phyloP scores from a whole-genome alignment of 2,113 vertebrate species.

The Campylomormyrus numenius region DNA sequence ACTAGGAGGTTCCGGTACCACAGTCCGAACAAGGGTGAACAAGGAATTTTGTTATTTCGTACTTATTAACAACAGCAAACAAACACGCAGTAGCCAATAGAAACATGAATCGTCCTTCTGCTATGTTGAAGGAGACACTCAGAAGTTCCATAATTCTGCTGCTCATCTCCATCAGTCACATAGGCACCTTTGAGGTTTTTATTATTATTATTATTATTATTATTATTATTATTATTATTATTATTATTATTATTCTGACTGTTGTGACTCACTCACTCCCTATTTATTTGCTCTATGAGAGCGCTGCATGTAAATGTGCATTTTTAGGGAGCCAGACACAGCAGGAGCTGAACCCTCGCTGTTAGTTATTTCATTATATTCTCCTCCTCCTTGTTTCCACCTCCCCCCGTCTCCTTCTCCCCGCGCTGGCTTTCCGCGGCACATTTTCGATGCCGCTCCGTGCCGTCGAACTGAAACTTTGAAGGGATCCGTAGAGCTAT shows the following conservation, averaged over 20 bases:
- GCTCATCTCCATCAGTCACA: background rate
- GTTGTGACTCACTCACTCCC: background rate
- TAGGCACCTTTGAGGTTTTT: background rate
- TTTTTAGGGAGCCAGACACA: background rate
- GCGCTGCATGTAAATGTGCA: background rate
- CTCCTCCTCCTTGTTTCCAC: background rate
- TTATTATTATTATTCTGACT: background rate
- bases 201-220: background rate
- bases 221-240: background rate
- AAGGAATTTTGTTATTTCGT: background rate
- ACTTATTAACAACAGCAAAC: background rate
- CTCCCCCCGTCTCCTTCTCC: background rate
- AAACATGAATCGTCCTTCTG: background rate
- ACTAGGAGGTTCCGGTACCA: background rate
- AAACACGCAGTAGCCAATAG: background rate
- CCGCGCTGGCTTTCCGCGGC: background rate
- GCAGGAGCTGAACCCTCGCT: background rate
- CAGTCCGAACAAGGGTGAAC: background rate
- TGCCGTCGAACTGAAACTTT: background rate
- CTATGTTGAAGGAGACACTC: background rate
- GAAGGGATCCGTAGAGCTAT: conserved; percentile 2
- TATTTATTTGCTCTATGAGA: background rate
- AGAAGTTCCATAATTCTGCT: background rate
- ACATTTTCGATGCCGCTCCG: background rate
- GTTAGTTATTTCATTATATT: background rate